These are phyloP conservation scores for Pelmatolapia mariae DNA, from an alignment of 2,113 vertebrate species.

Conservation along the genomic window DNA sequence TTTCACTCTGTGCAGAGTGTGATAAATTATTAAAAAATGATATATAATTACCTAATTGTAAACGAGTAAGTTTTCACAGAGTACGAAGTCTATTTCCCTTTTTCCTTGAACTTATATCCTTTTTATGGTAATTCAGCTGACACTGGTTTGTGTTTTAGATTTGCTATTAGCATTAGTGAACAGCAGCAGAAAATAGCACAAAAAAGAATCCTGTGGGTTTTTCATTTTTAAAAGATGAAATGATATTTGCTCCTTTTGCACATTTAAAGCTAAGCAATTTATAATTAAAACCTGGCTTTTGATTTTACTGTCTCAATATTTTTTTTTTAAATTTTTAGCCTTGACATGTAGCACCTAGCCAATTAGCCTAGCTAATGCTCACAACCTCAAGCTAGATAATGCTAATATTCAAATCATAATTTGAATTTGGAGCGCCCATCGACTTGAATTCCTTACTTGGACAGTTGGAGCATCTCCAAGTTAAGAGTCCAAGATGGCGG, in stretches of 20 bases:
- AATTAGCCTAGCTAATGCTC: not conserved
- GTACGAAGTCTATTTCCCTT: rapidly evolving
- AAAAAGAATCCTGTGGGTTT: not conserved
- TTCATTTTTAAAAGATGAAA: not conserved
- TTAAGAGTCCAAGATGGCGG: not conserved
- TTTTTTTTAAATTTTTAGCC: not conserved
- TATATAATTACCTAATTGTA: not conserved
- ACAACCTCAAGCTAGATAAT: not conserved
- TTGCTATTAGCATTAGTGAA: not conserved
- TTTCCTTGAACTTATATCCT: not conserved
- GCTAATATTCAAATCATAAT: not conserved
- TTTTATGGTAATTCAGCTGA: not conserved
- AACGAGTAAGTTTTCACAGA: not conserved
- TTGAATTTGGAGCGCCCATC: not conserved
- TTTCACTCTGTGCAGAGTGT: not conserved
- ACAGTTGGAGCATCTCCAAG: not conserved
- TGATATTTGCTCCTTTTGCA: not conserved
- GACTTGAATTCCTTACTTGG: not conserved
- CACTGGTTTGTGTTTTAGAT: not conserved
- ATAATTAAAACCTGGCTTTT: not conserved
- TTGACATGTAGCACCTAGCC: not conserved
- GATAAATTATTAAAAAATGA: not conserved
- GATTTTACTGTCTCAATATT: not conserved
- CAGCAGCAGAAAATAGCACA: not conserved
- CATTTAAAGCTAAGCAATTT: not conserved